phyloP scores from a whole-genome alignment of 2,888 invertebrate genomes.

The Gnatocerus cornutus region DNA sequence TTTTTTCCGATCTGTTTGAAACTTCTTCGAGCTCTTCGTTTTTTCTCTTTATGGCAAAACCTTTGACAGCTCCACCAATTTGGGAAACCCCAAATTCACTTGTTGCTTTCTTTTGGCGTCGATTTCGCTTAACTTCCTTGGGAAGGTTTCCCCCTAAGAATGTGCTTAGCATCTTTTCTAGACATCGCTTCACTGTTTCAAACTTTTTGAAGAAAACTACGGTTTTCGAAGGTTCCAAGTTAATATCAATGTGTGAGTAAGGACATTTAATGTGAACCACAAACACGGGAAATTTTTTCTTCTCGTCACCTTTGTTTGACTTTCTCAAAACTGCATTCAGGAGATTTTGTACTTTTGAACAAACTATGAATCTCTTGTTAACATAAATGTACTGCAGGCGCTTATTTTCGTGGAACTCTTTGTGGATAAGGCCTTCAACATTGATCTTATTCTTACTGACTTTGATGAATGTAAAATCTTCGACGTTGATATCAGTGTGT shows the following conservation, averaged over 20 bases:
- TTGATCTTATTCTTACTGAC: conserved; percentile 71
- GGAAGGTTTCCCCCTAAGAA: conserved; percentile 57
- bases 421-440: conserved; percentile 76
- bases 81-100: conserved; percentile 65
- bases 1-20: conserved; percentile 36
- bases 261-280: conserved; percentile 75
- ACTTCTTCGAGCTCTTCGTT: conserved; percentile 58
- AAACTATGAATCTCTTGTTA: conserved; percentile 76
- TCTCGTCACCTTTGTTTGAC: conserved; percentile 29
- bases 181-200: conserved; percentile 68
- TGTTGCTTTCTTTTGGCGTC: conserved; percentile 43
- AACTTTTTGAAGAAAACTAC: conserved; percentile 74
- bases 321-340: conserved; percentile 68
- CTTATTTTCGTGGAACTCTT: conserved; percentile 69
- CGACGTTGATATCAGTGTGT: conserved; percentile 69
- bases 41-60: conserved; percentile 69
- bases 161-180: conserved; percentile 67
- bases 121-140: conserved; percentile 58
- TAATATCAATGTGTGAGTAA: conserved; percentile 71
- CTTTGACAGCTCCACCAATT: conserved; percentile 68
- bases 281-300: conserved; percentile 69
- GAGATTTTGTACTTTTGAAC: conserved; percentile 72
- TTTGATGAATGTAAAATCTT: conserved; percentile 67
- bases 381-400: conserved; percentile 78
- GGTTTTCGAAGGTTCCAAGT: conserved; percentile 72